Percentiles rank a stretch among this genome's conserved stretches.
Conservation (phyloP, 1,140 invertebrate genomes). For the Hormaphis cornu region DNA sequence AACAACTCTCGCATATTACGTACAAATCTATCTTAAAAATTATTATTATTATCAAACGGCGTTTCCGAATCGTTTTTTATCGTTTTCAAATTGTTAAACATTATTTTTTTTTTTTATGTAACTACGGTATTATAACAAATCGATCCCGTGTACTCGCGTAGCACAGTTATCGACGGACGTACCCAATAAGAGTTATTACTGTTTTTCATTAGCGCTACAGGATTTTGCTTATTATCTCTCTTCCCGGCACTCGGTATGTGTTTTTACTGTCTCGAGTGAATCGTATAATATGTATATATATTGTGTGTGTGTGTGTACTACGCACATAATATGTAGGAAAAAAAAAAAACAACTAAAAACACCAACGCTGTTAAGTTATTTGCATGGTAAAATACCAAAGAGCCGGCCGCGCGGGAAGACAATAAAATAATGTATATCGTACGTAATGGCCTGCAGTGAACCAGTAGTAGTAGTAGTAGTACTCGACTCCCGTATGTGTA, state of each 20-base stretch:
- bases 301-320: too few species aligned
- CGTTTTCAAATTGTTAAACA: too few species aligned
- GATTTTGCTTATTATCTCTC: not conserved
- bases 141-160: too few species aligned
- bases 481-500: constrained; percentile 22
- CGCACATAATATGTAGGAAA: not conserved
- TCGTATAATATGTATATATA: not conserved
- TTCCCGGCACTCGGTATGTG: not conserved
- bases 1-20: too few species aligned
- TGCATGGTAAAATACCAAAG: constrained; percentile 23
- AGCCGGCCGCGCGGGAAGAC: constrained; percentile 14
- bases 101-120: too few species aligned
- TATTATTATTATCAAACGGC: too few species aligned
- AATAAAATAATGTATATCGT: constrained; percentile 18
- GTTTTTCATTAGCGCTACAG: not conserved
- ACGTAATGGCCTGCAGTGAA: constrained; percentile 5
- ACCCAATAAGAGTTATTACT: too few species aligned
- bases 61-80: too few species aligned
- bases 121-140: too few species aligned
- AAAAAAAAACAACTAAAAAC: constrained; percentile 12
- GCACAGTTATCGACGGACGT: too few species aligned
- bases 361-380: constrained; percentile 26
- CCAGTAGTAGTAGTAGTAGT: too few species aligned
- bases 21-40: too few species aligned
- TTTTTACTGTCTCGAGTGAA: constrained; percentile 20